Evolutionary conservation across 2,113 vertebrate genomes (phyloP).

Genomic region (Erinaceus europaeus): DNA sequence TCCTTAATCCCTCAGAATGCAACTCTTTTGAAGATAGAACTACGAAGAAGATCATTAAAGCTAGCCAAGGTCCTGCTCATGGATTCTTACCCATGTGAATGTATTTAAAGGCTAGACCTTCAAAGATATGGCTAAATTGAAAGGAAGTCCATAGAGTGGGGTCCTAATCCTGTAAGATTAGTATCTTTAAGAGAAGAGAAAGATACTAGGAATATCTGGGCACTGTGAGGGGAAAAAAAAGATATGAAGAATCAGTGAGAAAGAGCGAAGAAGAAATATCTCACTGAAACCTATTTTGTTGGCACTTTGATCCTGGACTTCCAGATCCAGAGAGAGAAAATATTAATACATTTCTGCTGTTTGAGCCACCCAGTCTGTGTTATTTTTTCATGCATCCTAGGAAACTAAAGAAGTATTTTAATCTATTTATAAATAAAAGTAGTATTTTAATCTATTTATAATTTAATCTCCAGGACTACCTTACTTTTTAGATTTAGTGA

Average conservation of each 20-base stretch:
- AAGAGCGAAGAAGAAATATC: not conserved
- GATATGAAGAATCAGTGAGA: not conserved
- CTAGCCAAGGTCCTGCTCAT: not conserved
- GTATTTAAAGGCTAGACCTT: not conserved
- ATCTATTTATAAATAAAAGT: not conserved
- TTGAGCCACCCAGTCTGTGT: not conserved
- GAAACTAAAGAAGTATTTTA: not conserved
- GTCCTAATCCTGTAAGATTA: not conserved
- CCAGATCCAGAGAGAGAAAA: not conserved
- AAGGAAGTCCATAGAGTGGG: not conserved
- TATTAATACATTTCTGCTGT: not conserved
- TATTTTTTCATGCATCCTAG: not conserved
- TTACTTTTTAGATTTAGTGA: slow-evolving; percentile 2
- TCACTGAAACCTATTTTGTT: not conserved
- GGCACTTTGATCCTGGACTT: not conserved
- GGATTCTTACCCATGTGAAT: not conserved
- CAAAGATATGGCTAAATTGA: slow-evolving; percentile 5
- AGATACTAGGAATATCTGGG: not conserved
- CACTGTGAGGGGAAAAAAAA: not conserved
- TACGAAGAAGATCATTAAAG: not conserved
- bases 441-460: not conserved
- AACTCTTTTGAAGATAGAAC: not conserved
- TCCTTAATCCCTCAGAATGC: not conserved
- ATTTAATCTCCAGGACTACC: not conserved
- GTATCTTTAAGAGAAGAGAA: not conserved